phyloP scores from a whole-genome alignment of 2,888 invertebrate genomes.

The Idaea aversata region DNA sequence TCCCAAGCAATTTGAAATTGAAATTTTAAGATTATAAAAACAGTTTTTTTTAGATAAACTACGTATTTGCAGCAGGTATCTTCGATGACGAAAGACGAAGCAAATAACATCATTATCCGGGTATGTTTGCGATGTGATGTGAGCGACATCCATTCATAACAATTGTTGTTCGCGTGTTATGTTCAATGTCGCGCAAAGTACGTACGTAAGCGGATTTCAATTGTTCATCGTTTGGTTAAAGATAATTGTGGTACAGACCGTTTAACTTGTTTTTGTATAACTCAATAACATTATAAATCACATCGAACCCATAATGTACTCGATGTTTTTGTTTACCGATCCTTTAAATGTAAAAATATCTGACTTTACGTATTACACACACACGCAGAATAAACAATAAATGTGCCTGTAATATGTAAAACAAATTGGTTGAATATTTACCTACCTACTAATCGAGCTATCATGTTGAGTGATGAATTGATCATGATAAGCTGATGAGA shows the following conservation, averaged over 20 bases:
- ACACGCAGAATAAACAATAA: too few relatives aligned
- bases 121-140: constrained; percentile 45
- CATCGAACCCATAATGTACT: constrained; percentile 4
- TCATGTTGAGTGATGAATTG: background rate
- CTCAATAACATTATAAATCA: constrained; percentile 4
- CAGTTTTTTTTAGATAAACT: constrained; percentile 9
- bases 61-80: constrained; percentile 41
- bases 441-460: background rate
- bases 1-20: background rate
- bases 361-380: too few relatives aligned
- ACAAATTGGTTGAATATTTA: background rate
- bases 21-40: background rate
- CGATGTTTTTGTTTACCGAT: constrained; percentile 6
- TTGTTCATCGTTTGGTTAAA: constrained; percentile 21
- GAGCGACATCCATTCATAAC: constrained; percentile 64
- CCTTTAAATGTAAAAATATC: background rate
- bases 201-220: constrained; percentile 34
- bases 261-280: constrained; percentile 17
- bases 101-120: constrained; percentile 72
- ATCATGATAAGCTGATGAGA: background rate
- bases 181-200: constrained; percentile 67
- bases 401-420: too few relatives aligned
- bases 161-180: constrained; percentile 63
- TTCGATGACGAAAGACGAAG: constrained; percentile 67
- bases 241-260: constrained; percentile 10